These are phyloP conservation scores for Nebria ingens DNA, from an alignment of 1,140 invertebrate genomes.

Conservation along the genomic window DNA sequence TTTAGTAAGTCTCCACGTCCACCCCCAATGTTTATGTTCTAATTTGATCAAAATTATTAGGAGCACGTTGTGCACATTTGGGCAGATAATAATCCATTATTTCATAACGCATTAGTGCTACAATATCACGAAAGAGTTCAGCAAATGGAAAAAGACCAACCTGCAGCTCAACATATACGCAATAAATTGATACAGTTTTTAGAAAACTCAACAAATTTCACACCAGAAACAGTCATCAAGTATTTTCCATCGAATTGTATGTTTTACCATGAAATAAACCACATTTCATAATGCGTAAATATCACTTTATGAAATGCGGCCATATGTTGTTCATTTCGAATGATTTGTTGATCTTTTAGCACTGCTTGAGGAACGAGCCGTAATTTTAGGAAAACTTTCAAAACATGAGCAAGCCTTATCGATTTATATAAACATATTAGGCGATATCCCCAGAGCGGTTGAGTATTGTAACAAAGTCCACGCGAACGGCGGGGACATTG, in stretches of 20 bases:
- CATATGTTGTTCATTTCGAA: slow-evolving; percentile 25
- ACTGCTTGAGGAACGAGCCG: slow-evolving; percentile 85
- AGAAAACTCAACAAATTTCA: slow-evolving; percentile 71
- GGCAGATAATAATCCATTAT: slow-evolving; percentile 73
- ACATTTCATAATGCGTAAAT: slow-evolving; percentile 33
- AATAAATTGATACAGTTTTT: slow-evolving; percentile 78
- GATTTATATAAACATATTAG: slow-evolving; percentile 77
- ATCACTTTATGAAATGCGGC: too few relatives aligned
- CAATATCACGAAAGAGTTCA: slow-evolving; percentile 65
- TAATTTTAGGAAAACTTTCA: slow-evolving; percentile 80
- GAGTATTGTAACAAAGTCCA: slow-evolving; percentile 73
- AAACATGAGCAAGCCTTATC: slow-evolving; percentile 87
- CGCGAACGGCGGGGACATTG: slow-evolving; percentile 31
- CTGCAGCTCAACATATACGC: slow-evolving; percentile 49
- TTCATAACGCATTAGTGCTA: slow-evolving; percentile 85
- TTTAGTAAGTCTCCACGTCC: slow-evolving; percentile 48
- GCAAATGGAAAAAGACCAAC: slow-evolving; percentile 41
- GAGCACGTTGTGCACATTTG: slow-evolving; percentile 88
- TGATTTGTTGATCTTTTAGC: slow-evolving; percentile 29
- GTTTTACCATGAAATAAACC: slow-evolving; percentile 21
- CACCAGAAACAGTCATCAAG: slow-evolving; percentile 75
- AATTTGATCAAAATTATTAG: slow-evolving; percentile 15
- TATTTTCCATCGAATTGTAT: slow-evolving; percentile 78
- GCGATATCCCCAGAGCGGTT: slow-evolving; percentile 71
- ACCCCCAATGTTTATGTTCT: too few relatives aligned